Base-by-base conservation (phyloP, 2,797 vertebrate species). In the Gymnoscopelus microlampas region DNA sequence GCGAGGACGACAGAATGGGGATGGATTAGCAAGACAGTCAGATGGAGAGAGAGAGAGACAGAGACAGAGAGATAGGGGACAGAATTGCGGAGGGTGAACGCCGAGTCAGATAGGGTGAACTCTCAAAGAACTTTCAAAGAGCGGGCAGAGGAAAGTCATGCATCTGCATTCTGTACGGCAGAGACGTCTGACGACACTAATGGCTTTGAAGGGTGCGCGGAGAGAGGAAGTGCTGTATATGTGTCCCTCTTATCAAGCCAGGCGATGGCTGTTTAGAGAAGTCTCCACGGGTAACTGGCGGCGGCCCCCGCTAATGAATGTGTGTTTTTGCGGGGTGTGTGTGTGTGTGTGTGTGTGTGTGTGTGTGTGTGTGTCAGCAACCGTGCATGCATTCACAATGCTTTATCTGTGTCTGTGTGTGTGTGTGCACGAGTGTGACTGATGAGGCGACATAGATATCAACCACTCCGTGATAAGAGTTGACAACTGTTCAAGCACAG, bases 51-150 rank as follows among this genome's bases (percentile, higher is more conserved):
- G 64, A 29, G 75, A n/a, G n/a, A 68, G 70, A 73, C 76, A 84
- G 70, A 83, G 71, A 48, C 74, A 66, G 73, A 64, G 53, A 32
- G 74, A 75, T 70, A 65, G 15, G 73, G 67, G 35, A 53, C 51
- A 62, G 62, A 74, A 57, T 35, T 69, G 55, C 35, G 7, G 83
- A 69, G 19, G 68, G 78, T 19, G 58, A 60, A 83, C 73, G 56
- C n/a, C n/a, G 77, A 81, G 75, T 78, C 74, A 60, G 81, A 85
- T 74, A 73, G 87, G 85, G 81, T 70, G 73, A 71, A 84, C 82
- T 88, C 82, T 88, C 71, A 79, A 78, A 83, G 85, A 89, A 87
- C 78, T 90, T 91, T 90, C 85, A 92, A 88, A 92, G 86, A 72
- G 74, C 61, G 66, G 26, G 79, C 84, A 79, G 86, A 87, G 89